Percentiles rank a stretch among this genome's conserved stretches.
Evolutionary conservation across 2,888 invertebrate genomes (phyloP).

Genomic region (Clanis bilineata): DNA sequence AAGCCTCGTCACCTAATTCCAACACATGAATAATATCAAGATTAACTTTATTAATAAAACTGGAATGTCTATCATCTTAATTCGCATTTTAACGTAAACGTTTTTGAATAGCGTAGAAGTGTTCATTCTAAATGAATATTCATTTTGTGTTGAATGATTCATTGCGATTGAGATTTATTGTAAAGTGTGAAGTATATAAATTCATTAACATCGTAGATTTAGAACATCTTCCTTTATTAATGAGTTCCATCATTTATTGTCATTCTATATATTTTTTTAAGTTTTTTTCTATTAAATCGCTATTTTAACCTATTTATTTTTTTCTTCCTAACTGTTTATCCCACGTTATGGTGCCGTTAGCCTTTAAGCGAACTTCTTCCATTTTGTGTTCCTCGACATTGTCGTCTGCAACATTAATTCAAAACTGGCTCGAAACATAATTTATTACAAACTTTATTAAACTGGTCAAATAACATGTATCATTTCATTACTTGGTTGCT

Average conservation of each 20-base stretch:
- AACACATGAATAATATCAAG: constrained; percentile 50
- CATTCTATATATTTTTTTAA: too few relatives aligned
- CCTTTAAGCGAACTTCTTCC: too few relatives aligned
- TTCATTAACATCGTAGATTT: not conserved
- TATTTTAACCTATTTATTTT: not conserved
- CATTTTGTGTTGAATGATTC: constrained; percentile 2
- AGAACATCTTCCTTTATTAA: not conserved
- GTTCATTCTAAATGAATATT: constrained; percentile 47
- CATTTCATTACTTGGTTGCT: too few relatives aligned
- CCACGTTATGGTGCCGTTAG: too few relatives aligned
- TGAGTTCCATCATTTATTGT: too few relatives aligned
- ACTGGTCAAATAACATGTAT: too few relatives aligned
- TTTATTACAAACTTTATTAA: too few relatives aligned
- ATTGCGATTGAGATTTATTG: constrained; percentile 38
- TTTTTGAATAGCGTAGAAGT: not conserved
- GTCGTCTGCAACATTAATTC: too few relatives aligned
- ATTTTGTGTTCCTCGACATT: too few relatives aligned
- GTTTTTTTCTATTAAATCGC: too few relatives aligned
- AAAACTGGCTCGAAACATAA: too few relatives aligned
- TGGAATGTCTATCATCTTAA: constrained; percentile 54
- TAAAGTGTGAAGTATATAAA: constrained; percentile 6
- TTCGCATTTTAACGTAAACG: constrained; percentile 39
- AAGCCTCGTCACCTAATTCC: not conserved
- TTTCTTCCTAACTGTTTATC: not conserved
- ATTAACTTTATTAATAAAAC: constrained; percentile 26